Evolutionary conservation across 2,113 vertebrate genomes (phyloP), one percentile per base, ranked within the genome.

Genomic region (Neodon shergylaensis): DNA sequence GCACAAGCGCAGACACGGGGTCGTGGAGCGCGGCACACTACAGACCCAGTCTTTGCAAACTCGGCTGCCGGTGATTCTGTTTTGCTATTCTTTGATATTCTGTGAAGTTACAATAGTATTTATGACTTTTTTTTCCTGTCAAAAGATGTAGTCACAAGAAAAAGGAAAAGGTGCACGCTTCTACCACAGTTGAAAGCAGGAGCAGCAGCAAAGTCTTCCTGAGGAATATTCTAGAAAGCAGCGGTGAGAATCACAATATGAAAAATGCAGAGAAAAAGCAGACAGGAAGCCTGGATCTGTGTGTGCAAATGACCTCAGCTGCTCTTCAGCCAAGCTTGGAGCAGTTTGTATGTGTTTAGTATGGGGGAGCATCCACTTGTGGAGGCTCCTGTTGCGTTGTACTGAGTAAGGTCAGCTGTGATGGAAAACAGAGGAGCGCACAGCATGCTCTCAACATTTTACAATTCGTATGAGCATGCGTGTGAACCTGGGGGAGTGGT

Each of bases 391-490:
- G 1, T 47, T 92, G 31, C 42, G 72, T 96, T 78, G 83, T 89
- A 79, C 54, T 87, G 92, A 93, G 33, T 65, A 36, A 91, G 54
- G 83, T 44, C 7, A 93, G 54, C 10, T 90, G n/a, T 87, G 70
- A 73, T 73, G 74, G 72, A 66, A 85, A 93, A 83, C 44, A 47
- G 11, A 52, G 61, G 47, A 42, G 12, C 81, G 16, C 44, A 28
- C 66, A 93, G 74, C 31, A 52, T 65, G 11, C 16, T 73, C 10
- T 85, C 93, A 88, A 65, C 21, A n/a, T 65, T 95, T 89, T 88
- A 73, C 10, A 92, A 11, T 73, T 94, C 3, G 12, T 54, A 90
- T 95, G 94, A 86, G 58, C 85, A 65, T 76, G 22, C 49, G 61
- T 74, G 72, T 47, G 88, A 92, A 81, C 42, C 65, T 81, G 42